Conservation (phyloP, 2,113 vertebrate species). For the Pteruthius melanotis region DNA sequence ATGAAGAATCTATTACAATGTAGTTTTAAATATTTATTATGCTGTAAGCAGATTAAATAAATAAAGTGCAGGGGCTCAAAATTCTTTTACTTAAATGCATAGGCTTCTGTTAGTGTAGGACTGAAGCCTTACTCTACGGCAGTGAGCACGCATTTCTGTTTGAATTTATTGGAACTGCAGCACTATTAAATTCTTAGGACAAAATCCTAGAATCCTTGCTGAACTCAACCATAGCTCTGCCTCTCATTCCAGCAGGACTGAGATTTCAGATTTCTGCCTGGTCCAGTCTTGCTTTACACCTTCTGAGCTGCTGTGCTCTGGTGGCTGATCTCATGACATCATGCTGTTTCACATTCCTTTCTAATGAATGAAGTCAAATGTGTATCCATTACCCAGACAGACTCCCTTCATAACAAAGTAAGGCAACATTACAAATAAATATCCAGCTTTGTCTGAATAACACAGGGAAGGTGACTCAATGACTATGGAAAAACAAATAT, state of each 20-base stretch:
- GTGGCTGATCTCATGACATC: background rate
- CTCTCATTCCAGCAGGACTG: background rate
- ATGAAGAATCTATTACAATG: background rate
- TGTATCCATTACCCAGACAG: background rate
- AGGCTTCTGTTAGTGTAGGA: background rate
- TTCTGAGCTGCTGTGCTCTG: background rate
- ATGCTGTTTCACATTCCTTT: background rate
- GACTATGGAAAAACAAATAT: background rate
- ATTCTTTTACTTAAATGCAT: background rate
- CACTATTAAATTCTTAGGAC: background rate
- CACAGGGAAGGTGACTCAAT: background rate
- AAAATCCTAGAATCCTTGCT: background rate
- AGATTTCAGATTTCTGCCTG: background rate
- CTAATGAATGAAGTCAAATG: background rate
- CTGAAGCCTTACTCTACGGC: background rate
- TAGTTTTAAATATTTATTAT: background rate
- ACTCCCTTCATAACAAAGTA: background rate
- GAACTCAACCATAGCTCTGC: background rate
- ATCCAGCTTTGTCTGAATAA: background rate
- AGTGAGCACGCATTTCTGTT: background rate
- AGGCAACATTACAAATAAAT: background rate
- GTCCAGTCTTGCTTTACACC: background rate
- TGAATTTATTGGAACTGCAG: background rate
- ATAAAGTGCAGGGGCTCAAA: background rate
- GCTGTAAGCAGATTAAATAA: background rate